Percentiles rank a stretch among this genome's conserved stretches.
These are phyloP conservation scores for Melanotaenia maccullochi DNA, from an alignment of 2,797 vertebrate genomes.

Conservation along the genomic window DNA sequence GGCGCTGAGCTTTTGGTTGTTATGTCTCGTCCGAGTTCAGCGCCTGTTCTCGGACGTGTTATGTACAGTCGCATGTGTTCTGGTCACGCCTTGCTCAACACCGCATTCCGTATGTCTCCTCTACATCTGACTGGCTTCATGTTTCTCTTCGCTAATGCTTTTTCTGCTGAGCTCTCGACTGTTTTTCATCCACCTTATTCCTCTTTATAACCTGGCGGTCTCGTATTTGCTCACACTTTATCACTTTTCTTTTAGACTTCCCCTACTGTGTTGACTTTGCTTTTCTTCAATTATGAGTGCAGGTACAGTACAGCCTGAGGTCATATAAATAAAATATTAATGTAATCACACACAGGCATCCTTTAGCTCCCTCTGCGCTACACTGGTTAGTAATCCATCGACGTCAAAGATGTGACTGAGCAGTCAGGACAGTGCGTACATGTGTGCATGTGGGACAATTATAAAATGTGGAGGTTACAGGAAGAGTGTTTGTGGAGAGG, in stretches of 20 bases:
- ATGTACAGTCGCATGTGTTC: not conserved
- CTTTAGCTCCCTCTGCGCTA: conserved; percentile 1
- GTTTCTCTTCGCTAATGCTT: not conserved
- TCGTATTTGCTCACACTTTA: not conserved
- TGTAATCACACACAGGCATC: conserved; percentile 48
- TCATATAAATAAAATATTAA: conserved; percentile 33
- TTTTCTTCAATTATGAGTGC: conserved; percentile 4
- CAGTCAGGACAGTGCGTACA: conserved; percentile 14
- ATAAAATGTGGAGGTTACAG: conserved; percentile 35
- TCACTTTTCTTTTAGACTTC: conserved; percentile 1
- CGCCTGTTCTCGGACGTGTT: conserved; percentile 24
- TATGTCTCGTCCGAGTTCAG: conserved; percentile 35
- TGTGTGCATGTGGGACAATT: conserved; percentile 6
- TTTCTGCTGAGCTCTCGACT: not conserved
- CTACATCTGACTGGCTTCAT: conserved; percentile 1
- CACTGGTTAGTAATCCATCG: conserved; percentile 26
- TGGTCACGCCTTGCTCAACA: conserved; percentile 20
- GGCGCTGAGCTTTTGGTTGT: conserved; percentile 36
- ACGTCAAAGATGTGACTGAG: conserved; percentile 36
- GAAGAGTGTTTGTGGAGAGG: conserved; percentile 26
- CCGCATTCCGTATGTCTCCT: conserved; percentile 12
- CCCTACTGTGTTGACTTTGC: no score
- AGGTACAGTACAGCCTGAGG: conserved; percentile 47
- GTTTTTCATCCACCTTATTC: not conserved
- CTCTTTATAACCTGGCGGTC: not conserved